phyloP scores from a whole-genome alignment of 2,888 invertebrate genomes.

The Lycaena phlaeas region DNA sequence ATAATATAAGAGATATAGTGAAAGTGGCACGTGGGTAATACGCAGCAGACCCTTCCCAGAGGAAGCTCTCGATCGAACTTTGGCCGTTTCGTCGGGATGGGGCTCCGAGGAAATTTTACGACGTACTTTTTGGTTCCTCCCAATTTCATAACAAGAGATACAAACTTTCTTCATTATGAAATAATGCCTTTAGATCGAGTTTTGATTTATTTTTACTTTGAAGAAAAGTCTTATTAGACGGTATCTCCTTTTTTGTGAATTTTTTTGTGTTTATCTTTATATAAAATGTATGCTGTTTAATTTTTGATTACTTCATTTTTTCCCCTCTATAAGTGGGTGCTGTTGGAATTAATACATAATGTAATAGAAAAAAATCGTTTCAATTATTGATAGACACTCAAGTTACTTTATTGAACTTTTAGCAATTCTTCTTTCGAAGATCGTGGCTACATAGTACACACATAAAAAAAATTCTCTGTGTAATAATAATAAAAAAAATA shows the following conservation, averaged over 20 bases:
- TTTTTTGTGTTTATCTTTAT: background rate
- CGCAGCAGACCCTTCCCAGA: slow-evolving; percentile 4
- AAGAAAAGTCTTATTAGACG: background rate
- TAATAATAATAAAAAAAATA: too few relatives aligned
- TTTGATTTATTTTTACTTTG: background rate
- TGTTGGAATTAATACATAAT: too few relatives aligned
- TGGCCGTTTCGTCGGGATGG: slow-evolving; percentile 6
- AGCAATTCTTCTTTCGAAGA: too few relatives aligned
- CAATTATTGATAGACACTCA: too few relatives aligned
- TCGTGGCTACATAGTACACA: too few relatives aligned
- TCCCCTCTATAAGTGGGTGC: too few relatives aligned
- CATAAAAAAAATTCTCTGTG: too few relatives aligned
- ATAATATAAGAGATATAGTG: slow-evolving; percentile 7
- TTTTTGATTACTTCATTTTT: background rate
- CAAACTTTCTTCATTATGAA: slow-evolving; percentile 21
- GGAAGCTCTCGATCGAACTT: slow-evolving; percentile 9
- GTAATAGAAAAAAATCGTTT: too few relatives aligned
- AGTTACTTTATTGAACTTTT: too few relatives aligned
- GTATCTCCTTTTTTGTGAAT: background rate
- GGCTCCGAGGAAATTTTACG: slow-evolving; percentile 22
- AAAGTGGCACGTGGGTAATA: slow-evolving; percentile 6
- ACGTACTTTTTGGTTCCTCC: slow-evolving; percentile 26
- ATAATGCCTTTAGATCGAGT: slow-evolving; percentile 13
- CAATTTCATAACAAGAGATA: slow-evolving; percentile 23
- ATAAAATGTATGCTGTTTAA: too few relatives aligned